Evolutionary conservation across 2,113 vertebrate genomes (phyloP).

Genomic region (Connochaetes taurinus): DNA sequence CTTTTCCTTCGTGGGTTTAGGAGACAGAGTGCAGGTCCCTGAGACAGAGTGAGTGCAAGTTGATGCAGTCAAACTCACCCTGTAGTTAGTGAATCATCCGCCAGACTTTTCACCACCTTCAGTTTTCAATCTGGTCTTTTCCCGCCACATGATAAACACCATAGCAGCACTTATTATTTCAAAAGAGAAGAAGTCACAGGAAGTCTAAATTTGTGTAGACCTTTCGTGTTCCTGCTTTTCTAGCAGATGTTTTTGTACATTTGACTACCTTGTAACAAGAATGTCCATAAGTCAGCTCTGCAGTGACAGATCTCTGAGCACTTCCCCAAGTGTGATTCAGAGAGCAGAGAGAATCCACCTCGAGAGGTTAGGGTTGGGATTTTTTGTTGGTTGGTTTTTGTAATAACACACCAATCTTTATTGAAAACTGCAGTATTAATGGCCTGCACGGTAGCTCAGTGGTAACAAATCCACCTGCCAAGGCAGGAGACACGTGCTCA

Average conservation of each 20-base stretch:
- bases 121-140: background rate
- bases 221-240: background rate
- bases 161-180: too few relatives aligned
- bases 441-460: background rate
- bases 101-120: background rate
- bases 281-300: background rate
- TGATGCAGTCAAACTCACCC: too few relatives aligned
- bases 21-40: background rate
- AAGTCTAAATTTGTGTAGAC: fast-evolving
- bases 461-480: background rate
- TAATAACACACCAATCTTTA: slow-evolving; percentile 89
- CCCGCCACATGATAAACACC: background rate
- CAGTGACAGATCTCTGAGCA: background rate
- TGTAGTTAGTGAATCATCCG: background rate
- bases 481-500: background rate
- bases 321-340: background rate
- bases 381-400: slow-evolving; percentile 32
- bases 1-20: background rate
- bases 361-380: background rate
- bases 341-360: background rate
- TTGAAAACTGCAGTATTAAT: slow-evolving; percentile 86
- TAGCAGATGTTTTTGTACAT: background rate
- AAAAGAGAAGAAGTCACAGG: background rate
- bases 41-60: too few relatives aligned
- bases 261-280: background rate